These are phyloP conservation scores for Aspidiotus destructor DNA, from an alignment of 2,888 invertebrate genomes.

Conservation along the genomic window DNA sequence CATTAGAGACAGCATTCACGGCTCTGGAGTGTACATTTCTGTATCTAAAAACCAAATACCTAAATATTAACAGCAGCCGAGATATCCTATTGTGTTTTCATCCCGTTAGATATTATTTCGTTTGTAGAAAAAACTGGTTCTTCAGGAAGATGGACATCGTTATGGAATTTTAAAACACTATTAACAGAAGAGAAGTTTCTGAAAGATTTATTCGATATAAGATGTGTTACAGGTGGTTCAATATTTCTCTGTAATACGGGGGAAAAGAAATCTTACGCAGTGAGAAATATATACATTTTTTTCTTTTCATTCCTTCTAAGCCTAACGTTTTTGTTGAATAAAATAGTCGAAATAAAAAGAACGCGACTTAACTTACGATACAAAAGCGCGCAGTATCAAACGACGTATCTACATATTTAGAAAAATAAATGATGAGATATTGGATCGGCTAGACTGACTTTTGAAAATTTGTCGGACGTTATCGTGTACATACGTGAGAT, in stretches of 20 bases:
- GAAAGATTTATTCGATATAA: slow-evolving; percentile 32
- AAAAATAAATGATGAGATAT: no score
- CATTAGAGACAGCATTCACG: slow-evolving; percentile 31
- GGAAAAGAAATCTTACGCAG: not conserved
- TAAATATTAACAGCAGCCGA: slow-evolving; percentile 32
- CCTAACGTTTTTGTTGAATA: no score
- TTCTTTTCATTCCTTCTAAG: not conserved
- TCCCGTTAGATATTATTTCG: slow-evolving; percentile 30
- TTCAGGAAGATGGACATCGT: slow-evolving; percentile 31
- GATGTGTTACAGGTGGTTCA: slow-evolving; percentile 32
- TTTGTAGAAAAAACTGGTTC: slow-evolving; percentile 27
- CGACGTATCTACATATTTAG: no score
- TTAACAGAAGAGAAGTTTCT: slow-evolving; percentile 30
- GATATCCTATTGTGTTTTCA: slow-evolving; percentile 32
- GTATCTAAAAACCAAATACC: slow-evolving; percentile 27
- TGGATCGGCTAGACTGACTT: no score
- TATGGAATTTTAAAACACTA: slow-evolving; percentile 33
- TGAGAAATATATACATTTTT: not conserved
- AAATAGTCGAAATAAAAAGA: no score
- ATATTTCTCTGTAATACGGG: slow-evolving; percentile 9
- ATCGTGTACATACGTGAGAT: no score
- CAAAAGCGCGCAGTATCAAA: no score
- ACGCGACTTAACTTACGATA: no score
- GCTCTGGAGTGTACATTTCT: slow-evolving; percentile 4
- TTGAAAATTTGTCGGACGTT: no score